Conservation (phyloP, 2,888 invertebrate species). For the Acleris literana region DNA sequence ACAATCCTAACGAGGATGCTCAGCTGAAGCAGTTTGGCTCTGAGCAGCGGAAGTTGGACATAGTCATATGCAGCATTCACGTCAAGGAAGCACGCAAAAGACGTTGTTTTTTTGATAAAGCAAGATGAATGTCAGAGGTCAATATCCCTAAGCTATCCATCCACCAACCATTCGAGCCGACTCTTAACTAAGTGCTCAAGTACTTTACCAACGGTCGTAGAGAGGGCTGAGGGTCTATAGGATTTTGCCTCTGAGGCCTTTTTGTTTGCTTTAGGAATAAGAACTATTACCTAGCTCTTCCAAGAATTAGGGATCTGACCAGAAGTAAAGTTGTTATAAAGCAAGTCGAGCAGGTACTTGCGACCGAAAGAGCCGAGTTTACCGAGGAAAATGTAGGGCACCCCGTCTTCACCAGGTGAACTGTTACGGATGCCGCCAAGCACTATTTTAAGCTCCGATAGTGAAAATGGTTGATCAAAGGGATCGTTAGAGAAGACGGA, state of each 20-base stretch:
- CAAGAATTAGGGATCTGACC: not conserved
- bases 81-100: constrained; percentile 26
- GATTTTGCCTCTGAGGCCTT: too few relatives aligned
- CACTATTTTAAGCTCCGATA: not conserved
- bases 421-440: not conserved
- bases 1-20: constrained; percentile 23
- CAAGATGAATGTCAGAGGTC: too few relatives aligned
- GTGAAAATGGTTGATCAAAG: not conserved
- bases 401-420: not conserved
- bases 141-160: too few relatives aligned
- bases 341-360: not conserved
- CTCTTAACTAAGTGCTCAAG: too few relatives aligned
- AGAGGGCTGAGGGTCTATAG: too few relatives aligned
- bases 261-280: too few relatives aligned
- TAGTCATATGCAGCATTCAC: constrained; percentile 28
- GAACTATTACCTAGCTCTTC: too few relatives aligned
- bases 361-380: not conserved
- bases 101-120: too few relatives aligned
- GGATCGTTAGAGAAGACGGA: not conserved
- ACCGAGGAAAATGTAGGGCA: too few relatives aligned
- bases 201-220: too few relatives aligned
- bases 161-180: too few relatives aligned
- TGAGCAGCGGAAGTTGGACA: constrained; percentile 28
- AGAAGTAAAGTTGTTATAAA: not conserved
- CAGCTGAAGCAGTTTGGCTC: constrained; percentile 22